These are phyloP conservation scores for Micrasema minimum DNA, from an alignment of 1,140 invertebrate genomes.

Conservation along the genomic window DNA sequence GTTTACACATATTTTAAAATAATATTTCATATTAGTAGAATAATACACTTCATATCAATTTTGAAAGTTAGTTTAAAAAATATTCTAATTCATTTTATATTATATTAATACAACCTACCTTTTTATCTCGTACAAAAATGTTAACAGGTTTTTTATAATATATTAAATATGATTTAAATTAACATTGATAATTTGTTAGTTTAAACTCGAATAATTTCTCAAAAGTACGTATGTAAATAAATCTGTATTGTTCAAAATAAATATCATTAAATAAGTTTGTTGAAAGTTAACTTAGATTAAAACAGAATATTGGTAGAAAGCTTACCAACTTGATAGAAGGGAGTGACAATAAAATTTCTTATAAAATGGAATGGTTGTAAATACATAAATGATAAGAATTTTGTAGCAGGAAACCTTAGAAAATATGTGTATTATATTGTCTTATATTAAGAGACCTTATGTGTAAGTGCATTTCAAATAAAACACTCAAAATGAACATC, in stretches of 20 bases:
- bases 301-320: constrained; percentile 19
- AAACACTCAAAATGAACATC: constrained; percentile 21
- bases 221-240: constrained; percentile 6
- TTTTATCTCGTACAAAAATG: too few species aligned
- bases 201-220: too few species aligned
- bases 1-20: too few species aligned
- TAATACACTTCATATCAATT: too few species aligned
- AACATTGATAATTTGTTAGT: too few species aligned
- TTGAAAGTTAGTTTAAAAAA: too few species aligned
- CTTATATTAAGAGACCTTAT: constrained; percentile 15
- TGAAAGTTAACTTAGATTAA: constrained; percentile 29
- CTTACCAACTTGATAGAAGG: constrained; percentile 33
- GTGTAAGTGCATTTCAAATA: constrained; percentile 43
- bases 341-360: constrained; percentile 53
- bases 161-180: too few species aligned
- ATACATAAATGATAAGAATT: constrained; percentile 33
- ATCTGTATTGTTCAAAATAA: constrained; percentile 19
- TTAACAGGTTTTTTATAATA: too few species aligned
- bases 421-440: constrained; percentile 20
- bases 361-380: constrained; percentile 47
- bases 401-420: constrained; percentile 8
- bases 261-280: constrained; percentile 33
- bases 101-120: too few species aligned
- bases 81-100: too few species aligned
- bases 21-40: too few species aligned